Base-by-base conservation (phyloP, 2,888 invertebrate genomes). In the Pachydiplax longipennis region DNA sequence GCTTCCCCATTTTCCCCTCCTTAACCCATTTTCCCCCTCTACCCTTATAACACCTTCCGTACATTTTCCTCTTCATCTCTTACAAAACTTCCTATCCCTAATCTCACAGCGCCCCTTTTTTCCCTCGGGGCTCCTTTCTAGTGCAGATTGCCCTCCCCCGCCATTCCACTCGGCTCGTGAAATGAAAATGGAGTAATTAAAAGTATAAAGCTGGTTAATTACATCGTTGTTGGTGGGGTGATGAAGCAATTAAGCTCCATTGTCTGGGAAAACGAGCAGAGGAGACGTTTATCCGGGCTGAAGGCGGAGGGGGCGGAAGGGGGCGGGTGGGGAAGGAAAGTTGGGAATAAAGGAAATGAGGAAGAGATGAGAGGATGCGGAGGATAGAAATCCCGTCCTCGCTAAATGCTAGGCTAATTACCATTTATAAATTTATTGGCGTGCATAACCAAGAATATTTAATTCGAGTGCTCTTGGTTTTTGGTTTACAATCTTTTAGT, bases 191-290 rank as follows among this genome's bases (percentile, higher is more conserved):
- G 80, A 90, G 90, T 90, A 90, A 90, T 90, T 90, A 90, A 90
- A 90, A 90, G 90, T 90, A 90, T 90, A 90, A 90, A 90, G 90
- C 90, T 81, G 90, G 90, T 90, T 90, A 90, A 90, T 90, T 90
- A 90, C 90, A 90, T 90, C 90, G 90, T 90, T 90, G 90, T 90
- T 90, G 90, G 90, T 80, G 90, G 90, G 90, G 90, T 80, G 90
- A 90, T 80, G 81, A 90, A 48, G 90, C 90, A 90, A 90, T 90
- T 90, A 90, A 90, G 81, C 80, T 90, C 81, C 90, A 90, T 90
- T 90, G 90, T 90, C 81, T 90, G 90, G 81, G 81, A 58, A 80
- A 80, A 81, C 80, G 58, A 81, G 90, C 61, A 37, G 81, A 48
- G 90, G 53, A 61, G 80, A 53, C 37, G 81, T 81, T 81, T 81